These are phyloP conservation scores for Lacerta agilis DNA, from an alignment of 2,797 vertebrate genomes.

Conservation along the genomic window DNA sequence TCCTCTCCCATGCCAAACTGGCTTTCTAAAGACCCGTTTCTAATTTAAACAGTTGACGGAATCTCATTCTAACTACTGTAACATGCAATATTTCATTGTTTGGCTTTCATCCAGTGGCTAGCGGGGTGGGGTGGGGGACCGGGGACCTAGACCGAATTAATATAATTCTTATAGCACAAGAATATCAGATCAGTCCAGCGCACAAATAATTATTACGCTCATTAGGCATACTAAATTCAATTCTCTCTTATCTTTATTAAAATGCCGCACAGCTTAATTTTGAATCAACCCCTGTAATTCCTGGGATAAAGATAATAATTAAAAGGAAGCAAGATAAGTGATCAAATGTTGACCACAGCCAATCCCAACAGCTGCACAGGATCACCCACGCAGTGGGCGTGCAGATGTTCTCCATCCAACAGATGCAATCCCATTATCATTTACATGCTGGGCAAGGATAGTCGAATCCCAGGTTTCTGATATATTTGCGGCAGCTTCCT, in stretches of 20 bases:
- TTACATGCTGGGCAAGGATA: conserved; percentile 26
- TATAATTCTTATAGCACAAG: conserved; percentile 4
- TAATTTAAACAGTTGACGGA: conserved; percentile 39
- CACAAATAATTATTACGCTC: conserved; percentile 15
- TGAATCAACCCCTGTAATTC: conserved; percentile 30
- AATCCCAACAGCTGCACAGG: conserved; percentile 46
- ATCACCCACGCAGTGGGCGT: conserved; percentile 7
- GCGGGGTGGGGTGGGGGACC: too few species aligned
- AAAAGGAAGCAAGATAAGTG: conserved; percentile 39
- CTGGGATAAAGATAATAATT: conserved; percentile 39
- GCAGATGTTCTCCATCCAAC: conserved; percentile 18
- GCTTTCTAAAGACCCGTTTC: conserved; percentile 30
- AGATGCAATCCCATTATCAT: conserved; percentile 34
- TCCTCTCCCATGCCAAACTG: conserved; percentile 24
- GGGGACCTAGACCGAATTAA: conserved; percentile 8
- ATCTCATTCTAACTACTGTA: conserved; percentile 40
- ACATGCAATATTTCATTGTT: conserved; percentile 7
- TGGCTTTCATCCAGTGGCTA: conserved; percentile 17
- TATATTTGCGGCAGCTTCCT: conserved; percentile 17
- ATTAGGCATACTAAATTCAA: conserved; percentile 13
- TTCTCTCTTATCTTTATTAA: conserved; percentile 49
- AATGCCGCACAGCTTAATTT: conserved; percentile 16
- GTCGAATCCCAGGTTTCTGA: neutral
- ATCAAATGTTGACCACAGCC: conserved; percentile 35
- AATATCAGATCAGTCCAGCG: neutral